phyloP scores from a whole-genome alignment of 2,797 vertebrate species.

The Cyprinodon diabolis region DNA sequence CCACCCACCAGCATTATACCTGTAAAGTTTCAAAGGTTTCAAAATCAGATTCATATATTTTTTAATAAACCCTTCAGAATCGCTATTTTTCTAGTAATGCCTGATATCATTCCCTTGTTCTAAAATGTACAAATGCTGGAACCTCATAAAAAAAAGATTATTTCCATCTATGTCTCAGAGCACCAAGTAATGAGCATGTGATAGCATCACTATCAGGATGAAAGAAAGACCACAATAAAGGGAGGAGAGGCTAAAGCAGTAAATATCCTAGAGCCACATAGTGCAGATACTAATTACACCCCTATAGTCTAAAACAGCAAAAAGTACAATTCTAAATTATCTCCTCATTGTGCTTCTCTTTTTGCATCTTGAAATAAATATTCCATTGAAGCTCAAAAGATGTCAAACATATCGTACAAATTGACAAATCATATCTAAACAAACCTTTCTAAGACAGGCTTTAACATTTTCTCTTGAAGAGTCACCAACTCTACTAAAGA shows the following conservation, averaged over 20 bases:
- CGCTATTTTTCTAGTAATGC: background rate
- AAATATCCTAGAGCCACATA: constrained; percentile 87
- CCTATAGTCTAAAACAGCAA: constrained; percentile 87
- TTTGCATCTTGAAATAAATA: constrained; percentile 84
- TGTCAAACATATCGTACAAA: constrained; percentile 50
- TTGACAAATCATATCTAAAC: background rate
- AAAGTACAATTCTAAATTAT: constrained; percentile 99
- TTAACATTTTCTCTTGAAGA: background rate
- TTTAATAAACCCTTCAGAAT: background rate
- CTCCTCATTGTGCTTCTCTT: constrained; percentile 79
- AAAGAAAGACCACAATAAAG: constrained; percentile 86
- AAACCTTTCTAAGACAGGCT: background rate
- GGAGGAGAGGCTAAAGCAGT: constrained; percentile 67
- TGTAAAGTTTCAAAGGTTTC: too few relatives aligned
- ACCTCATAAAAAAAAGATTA: constrained; percentile 86
- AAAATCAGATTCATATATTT: background rate
- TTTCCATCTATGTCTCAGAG: constrained; percentile 85
- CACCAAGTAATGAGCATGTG: constrained; percentile 83
- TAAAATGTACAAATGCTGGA: constrained; percentile 88
- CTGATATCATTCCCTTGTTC: constrained; percentile 70
- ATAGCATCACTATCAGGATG: constrained; percentile 85
- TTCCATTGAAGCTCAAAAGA: constrained; percentile 88
- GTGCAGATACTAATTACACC: constrained; percentile 94
- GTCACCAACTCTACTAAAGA: background rate
- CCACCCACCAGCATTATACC: too few relatives aligned